phyloP scores from a whole-genome alignment of 2,888 invertebrate species.

The Aphidius colemani region DNA sequence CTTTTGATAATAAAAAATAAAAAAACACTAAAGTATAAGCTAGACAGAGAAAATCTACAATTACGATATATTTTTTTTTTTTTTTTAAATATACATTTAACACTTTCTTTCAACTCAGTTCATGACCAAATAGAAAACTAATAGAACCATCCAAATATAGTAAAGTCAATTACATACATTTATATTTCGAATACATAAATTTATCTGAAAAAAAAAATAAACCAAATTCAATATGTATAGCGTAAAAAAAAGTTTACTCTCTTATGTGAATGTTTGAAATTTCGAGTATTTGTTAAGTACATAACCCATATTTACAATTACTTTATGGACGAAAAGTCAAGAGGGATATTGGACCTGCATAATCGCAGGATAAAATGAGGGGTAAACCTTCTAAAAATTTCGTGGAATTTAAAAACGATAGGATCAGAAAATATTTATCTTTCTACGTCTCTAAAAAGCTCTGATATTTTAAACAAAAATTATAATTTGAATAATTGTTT shows the following conservation, averaged over 20 bases:
- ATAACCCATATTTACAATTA: constrained; percentile 35
- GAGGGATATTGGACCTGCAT: constrained; percentile 26
- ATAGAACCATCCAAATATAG: neutral
- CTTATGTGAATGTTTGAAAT: neutral
- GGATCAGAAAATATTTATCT: no score
- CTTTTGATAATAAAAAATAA: neutral
- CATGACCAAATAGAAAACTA: neutral
- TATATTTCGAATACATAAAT: neutral
- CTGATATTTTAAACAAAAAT: constrained; percentile 2
- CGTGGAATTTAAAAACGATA: constrained; percentile 18
- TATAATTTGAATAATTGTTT: neutral
- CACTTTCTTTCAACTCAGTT: neutral
- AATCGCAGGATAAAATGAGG: constrained; percentile 12
- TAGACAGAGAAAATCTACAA: constrained; percentile 14
- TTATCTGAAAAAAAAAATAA: neutral
- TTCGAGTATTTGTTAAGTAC: constrained; percentile 5
- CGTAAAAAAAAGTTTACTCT: neutral
- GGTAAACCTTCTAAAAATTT: constrained; percentile 22
- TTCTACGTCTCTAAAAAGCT: neutral
- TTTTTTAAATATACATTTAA: neutral
- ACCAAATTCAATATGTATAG: neutral
- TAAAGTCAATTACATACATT: no score
- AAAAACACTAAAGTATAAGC: constrained; percentile 7
- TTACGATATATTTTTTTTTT: constrained; percentile 14
- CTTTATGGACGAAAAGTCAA: constrained; percentile 26